Base-by-base conservation (phyloP, 2,888 invertebrate species). In the Watsonalla cultraria region DNA sequence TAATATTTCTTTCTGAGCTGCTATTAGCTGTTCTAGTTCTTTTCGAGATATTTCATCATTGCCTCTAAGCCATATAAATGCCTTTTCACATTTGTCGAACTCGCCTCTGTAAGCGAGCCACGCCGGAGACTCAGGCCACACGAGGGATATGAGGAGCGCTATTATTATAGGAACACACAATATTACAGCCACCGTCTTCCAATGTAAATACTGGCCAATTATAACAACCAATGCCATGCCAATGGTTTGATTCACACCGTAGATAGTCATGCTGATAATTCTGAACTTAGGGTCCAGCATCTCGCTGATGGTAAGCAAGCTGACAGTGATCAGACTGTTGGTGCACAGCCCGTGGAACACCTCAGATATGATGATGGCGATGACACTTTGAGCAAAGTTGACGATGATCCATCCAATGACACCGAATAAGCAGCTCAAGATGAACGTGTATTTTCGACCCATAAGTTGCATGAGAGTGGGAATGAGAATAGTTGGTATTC, bases 91-190 rank as follows among this genome's bases (percentile, higher is more conserved):
- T 52, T 64, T 55, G 0, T 61, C 56, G 45, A 64, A 66, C 13
- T 60, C 50, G 1, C 64, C 65, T 47, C 61, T 70, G 47, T 51
- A 66, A 5, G 70, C 69, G 9, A 68, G 45, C 69, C 70, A 70
- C 1, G 61, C 56, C 0, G 65, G 67, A 0, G 67, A 64, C 45
- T 67, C 64, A 6, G 67, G 64, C 64, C 64, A 67, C 47, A 60
- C 49, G 15, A 48, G 58, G 6, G 56, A 57, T 5, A 57, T 53
- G 5, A 54, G 5, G 8, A 59, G 15, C 24, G 64, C 62, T 6
- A 64, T 13, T 7, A 57, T 0, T 2, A 61, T 37, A 0, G 66
- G 65, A 5, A 14, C 13, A 6, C 54, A n/a, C 61, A 68, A 58
- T 4, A 68, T 54, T 11, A 62, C 9, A n/a, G 64, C 55, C 0